Evolutionary conservation across 2,797 vertebrate species (phyloP), one percentile per base, ranked within the genome.

Genomic region (Acanthopagrus latus): DNA sequence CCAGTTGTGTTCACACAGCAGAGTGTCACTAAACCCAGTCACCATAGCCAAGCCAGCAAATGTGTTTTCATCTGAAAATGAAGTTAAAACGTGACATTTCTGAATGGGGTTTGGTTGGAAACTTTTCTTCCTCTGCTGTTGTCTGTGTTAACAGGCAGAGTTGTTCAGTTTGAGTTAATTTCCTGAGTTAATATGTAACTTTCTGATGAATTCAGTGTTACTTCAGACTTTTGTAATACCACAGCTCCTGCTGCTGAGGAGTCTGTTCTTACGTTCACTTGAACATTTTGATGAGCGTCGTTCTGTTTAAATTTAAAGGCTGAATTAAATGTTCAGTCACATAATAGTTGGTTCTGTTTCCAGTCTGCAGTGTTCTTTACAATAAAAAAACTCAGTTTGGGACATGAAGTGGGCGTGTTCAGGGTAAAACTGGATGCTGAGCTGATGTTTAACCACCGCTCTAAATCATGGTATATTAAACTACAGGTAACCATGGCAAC

Each of bases 401-500:
- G 10, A 25, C n/a, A 2, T 25, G 23, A 27, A 3, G 52, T 27
- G 23, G 55, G 23, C 6, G 51, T 3, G 4, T 17, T 56, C 10
- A 57, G 33, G 11, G 20, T 14, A 1, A n/a, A 20, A 29, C 3
- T 56, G 23, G 14, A 6, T 9, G 16, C 9, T 3, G 3, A 27
- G 54, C 7, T 29, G 13, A 23, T 54, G 52, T 55, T 29, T 29
- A 56, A 29, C 54, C 52, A 0, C 13, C 4, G 23, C 0, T 18
- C 16, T 16, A 33, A 12, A 38, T 38, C 9, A n/a, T 20, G 38
- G 63, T 17, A 21, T 14, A 38, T 16, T 14, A 16, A 65, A 65
- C 27, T 21, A 38, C 18, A 21, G 47, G 64, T 52, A 38, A 54
- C 64, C 51, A 67, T 54, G 3, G 38, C 50, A 52, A 67, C 64